phyloP scores from a whole-genome alignment of 2,888 invertebrate species.

The Sipha maydis region DNA sequence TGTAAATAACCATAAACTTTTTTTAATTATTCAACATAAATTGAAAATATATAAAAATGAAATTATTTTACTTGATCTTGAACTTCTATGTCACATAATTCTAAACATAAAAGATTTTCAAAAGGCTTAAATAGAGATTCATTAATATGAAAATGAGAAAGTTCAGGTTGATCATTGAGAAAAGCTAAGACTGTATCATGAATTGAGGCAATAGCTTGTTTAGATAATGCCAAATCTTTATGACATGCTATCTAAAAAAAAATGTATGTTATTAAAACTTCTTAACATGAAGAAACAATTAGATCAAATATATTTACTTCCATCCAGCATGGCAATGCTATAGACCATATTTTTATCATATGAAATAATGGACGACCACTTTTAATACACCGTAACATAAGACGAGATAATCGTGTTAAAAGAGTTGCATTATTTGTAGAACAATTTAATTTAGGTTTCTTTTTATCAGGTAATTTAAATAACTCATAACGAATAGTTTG shows the following conservation, averaged over 20 bases:
- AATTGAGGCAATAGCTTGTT: slow-evolving; percentile 88
- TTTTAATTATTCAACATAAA: neutral
- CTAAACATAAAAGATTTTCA: slow-evolving; percentile 91
- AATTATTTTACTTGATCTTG: slow-evolving; percentile 75
- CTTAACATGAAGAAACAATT: neutral
- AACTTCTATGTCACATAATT: slow-evolving; percentile 92
- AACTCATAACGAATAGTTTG: slow-evolving; percentile 86
- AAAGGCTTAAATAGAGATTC: slow-evolving; percentile 94
- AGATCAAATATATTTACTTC: slow-evolving; percentile 72
- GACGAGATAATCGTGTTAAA: slow-evolving; percentile 86
- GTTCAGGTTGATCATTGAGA: slow-evolving; percentile 85
- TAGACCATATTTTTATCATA: slow-evolving; percentile 90
- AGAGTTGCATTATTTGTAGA: slow-evolving; percentile 70
- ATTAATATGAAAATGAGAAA: slow-evolving; percentile 95
- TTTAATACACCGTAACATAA: slow-evolving; percentile 85
- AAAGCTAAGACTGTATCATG: slow-evolving; percentile 91
- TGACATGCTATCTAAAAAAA: slow-evolving; percentile 84
- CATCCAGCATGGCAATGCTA: slow-evolving; percentile 92
- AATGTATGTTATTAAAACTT: neutral
- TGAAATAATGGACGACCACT: slow-evolving; percentile 90
- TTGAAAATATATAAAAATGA: neutral
- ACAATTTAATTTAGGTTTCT: slow-evolving; percentile 53
- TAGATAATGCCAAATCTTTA: slow-evolving; percentile 86
- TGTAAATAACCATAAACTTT: slow-evolving; percentile 66
- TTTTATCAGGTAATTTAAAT: slow-evolving; percentile 64